A percentile compares a stretch with the other conserved stretches of the same genome.
Evolutionary conservation across 2,113 vertebrate species (phyloP).

Genomic region (Myotis brandtii): DNA sequence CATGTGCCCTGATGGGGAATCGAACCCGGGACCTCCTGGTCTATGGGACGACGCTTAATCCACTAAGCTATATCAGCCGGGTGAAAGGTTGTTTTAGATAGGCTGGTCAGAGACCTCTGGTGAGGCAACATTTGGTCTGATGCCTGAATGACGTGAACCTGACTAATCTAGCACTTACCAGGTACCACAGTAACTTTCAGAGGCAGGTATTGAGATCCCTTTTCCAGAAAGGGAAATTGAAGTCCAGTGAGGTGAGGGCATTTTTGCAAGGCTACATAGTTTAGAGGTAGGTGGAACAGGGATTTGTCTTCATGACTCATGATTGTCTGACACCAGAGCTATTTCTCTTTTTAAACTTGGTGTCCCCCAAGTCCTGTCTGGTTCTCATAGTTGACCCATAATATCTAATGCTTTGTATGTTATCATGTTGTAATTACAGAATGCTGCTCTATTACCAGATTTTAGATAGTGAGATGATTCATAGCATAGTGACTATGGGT

Average conservation of each 20-base stretch:
- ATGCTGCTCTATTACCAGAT: background rate
- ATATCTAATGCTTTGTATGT: background rate
- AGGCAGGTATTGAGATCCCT: background rate
- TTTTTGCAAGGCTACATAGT: background rate
- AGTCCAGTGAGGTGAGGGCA: background rate
- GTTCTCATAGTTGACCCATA: background rate
- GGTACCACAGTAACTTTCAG: background rate
- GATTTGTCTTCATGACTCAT: constrained; percentile 34
- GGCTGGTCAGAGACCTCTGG: background rate
- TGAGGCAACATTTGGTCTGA: background rate
- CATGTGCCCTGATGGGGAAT: too few species aligned
- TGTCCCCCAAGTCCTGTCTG: background rate
- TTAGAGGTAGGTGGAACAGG: background rate
- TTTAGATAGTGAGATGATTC: background rate
- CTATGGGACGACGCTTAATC: too few species aligned
- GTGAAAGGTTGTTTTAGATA: background rate
- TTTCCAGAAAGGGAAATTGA: background rate
- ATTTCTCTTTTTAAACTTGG: constrained; percentile 30
- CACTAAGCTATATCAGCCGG: too few species aligned
- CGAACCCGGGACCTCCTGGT: too few species aligned
- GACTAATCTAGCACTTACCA: background rate
- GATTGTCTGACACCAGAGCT: background rate
- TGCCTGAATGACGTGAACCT: background rate
- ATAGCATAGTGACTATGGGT: background rate
- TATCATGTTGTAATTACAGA: background rate